Evolutionary conservation across 2,888 invertebrate genomes (phyloP).

Genomic region (Herminia tarsipennalis): DNA sequence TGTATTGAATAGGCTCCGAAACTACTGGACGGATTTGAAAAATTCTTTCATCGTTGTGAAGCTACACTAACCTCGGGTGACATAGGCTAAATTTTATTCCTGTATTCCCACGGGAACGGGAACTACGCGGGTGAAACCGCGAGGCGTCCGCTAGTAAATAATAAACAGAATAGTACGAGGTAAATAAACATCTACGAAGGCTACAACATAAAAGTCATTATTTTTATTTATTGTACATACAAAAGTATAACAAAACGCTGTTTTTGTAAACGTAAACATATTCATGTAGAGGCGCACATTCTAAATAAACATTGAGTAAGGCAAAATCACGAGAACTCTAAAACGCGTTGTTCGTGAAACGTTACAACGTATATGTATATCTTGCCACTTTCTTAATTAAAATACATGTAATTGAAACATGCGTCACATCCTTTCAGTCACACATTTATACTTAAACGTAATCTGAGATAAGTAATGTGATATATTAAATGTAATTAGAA

Average conservation of each 20-base stretch:
- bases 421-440: constrained; percentile 10
- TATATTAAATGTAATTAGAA: neutral
- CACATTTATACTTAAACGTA: constrained; percentile 7
- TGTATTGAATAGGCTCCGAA: too few relatives aligned
- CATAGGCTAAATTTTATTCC: too few relatives aligned
- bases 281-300: neutral
- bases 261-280: neutral
- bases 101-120: too few relatives aligned
- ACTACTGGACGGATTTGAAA: too few relatives aligned
- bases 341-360: constrained; percentile 4
- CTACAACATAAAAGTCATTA: too few relatives aligned
- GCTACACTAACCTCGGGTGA: too few relatives aligned
- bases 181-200: too few relatives aligned
- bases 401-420: constrained; percentile 42
- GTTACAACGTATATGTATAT: constrained; percentile 12
- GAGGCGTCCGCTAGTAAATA: too few relatives aligned
- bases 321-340: neutral
- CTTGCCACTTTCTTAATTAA: constrained; percentile 43
- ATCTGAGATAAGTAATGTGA: neutral
- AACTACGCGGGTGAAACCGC: too few relatives aligned
- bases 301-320: constrained; percentile 4
- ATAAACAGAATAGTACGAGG: too few relatives aligned
- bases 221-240: too few relatives aligned
- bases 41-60: too few relatives aligned
- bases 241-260: neutral